Evolutionary conservation across 2,113 vertebrate species (phyloP), one percentile per base, ranked within the genome.

Genomic region (Casuarius casuarius): DNA sequence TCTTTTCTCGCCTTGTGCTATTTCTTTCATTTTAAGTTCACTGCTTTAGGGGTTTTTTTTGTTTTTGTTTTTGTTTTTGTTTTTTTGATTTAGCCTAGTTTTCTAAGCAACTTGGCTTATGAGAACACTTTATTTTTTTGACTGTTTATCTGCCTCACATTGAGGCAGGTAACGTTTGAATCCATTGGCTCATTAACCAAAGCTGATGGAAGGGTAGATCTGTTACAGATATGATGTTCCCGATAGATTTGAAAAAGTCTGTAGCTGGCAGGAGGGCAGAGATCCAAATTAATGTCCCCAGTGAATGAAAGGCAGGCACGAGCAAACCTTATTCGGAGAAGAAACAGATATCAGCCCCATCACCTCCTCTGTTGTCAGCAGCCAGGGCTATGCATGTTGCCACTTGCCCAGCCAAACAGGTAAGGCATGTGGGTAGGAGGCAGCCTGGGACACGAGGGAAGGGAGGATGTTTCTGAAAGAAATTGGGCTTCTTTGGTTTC

Each of bases 101-200:
- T 89, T 51, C n/a, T 62, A 35, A 65, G 28, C 67, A 75, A 5
- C 9, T 85, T 52, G 42, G 2, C 5, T 62, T 66, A 42, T 52
- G n/a, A 26, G 59, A 94, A 68, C 40, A 28, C 10, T 22, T 2
- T 42, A 40, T 5, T 65, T 92, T 76, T 82, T 29, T 58, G 87
- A 3, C 62, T 80, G 59, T 80, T 91, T 92, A n/a, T 91, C 74
- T 65, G 17, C 78, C 71, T 95, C 70, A 73, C 82, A 62, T 81
- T 20, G 1, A 38, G 38, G 38, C 38, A 38, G 38, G 13, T 58
- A 87, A 73, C 9, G 85, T 75, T 54, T 65, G 74, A 92, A 56
- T 95, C 42, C 68, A 66, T 85, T 49, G 71, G 35, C 40, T 95
- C 44, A 73, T 95, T 95, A 94, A 62, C 14, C 21, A 73, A 82